Evolutionary conservation across 1,140 invertebrate genomes (phyloP).

Genomic region (Zelostemma sp.): DNA sequence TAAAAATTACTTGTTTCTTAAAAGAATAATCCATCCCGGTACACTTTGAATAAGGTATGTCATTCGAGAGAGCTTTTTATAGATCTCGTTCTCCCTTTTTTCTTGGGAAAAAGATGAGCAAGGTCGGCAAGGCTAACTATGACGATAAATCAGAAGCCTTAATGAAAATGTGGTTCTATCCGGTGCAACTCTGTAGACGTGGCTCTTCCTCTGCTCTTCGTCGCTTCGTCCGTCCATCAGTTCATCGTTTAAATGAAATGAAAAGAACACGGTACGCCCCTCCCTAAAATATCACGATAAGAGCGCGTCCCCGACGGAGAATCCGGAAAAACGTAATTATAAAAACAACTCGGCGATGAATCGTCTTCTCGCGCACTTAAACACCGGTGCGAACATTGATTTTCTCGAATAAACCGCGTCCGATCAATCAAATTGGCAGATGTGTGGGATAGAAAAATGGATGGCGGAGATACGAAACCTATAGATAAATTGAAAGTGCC

Average conservation of each 20-base stretch:
- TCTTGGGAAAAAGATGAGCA: conserved; percentile 43
- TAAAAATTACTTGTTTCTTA: too few species aligned
- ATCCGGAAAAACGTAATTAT: conserved; percentile 53
- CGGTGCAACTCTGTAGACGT: conserved; percentile 51
- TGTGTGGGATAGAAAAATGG: conserved; percentile 23
- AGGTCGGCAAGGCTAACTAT: conserved; percentile 57
- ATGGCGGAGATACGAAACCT: conserved; percentile 37
- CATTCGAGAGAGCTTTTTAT: conserved; percentile 30
- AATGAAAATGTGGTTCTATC: conserved; percentile 63
- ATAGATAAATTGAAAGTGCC: conserved; percentile 59
- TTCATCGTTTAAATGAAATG: conserved; percentile 58
- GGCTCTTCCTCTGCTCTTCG: conserved; percentile 39
- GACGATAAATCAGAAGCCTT: conserved; percentile 60
- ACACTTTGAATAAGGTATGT: conserved; percentile 14
- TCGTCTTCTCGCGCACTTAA: conserved; percentile 48
- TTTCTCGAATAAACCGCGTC: conserved; percentile 22
- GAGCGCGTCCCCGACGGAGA: conserved; percentile 33
- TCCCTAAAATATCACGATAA: conserved; percentile 60
- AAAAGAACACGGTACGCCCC: conserved; percentile 45
- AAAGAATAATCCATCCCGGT: background rate
- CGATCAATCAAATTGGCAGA: conserved; percentile 20
- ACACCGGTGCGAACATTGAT: conserved; percentile 36
- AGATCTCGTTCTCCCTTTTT: conserved; percentile 23
- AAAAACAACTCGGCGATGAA: conserved; percentile 48
- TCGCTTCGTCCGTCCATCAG: conserved; percentile 29